phyloP scores from a whole-genome alignment of 1,140 invertebrate species.

The Spodoptera frugiperda region DNA sequence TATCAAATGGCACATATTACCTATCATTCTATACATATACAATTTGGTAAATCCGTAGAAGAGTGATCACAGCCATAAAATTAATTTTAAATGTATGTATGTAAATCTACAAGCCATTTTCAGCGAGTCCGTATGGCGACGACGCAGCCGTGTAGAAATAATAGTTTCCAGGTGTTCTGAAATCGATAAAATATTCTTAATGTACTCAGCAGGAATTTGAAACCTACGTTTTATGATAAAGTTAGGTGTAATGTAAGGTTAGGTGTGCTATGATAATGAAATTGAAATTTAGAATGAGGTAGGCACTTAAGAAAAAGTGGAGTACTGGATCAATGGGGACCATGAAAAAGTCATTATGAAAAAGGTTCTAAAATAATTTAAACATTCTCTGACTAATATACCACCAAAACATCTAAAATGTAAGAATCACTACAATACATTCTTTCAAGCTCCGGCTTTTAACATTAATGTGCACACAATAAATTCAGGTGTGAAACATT shows the following conservation, averaged over 20 bases:
- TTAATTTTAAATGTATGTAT: constrained; percentile 38
- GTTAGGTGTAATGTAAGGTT: neutral
- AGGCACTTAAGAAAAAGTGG: too few species aligned
- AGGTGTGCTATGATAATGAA: too few species aligned
- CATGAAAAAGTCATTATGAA: too few species aligned
- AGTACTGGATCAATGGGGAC: too few species aligned
- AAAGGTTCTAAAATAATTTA: too few species aligned
- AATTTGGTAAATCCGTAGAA: neutral
- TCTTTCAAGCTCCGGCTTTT: too few species aligned
- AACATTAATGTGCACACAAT: neutral
- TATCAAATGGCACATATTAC: neutral
- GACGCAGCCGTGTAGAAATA: constrained; percentile 68
- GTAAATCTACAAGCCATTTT: constrained; percentile 61
- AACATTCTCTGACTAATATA: too few species aligned
- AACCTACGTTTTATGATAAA: neutral
- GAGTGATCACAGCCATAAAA: constrained; percentile 41
- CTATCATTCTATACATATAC: neutral
- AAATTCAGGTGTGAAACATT: constrained; percentile 1
- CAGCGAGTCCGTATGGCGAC: constrained; percentile 70
- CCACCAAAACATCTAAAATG: too few species aligned
- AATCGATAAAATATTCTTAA: constrained; percentile 51
- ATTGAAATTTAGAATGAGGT: too few species aligned
- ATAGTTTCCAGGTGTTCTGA: constrained; percentile 74
- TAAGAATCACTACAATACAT: too few species aligned
- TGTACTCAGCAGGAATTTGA: neutral